A percentile compares a stretch with the other conserved stretches of the same genome.
Conservation (phyloP, 2,113 vertebrate species). For the Perccottus glenii region DNA sequence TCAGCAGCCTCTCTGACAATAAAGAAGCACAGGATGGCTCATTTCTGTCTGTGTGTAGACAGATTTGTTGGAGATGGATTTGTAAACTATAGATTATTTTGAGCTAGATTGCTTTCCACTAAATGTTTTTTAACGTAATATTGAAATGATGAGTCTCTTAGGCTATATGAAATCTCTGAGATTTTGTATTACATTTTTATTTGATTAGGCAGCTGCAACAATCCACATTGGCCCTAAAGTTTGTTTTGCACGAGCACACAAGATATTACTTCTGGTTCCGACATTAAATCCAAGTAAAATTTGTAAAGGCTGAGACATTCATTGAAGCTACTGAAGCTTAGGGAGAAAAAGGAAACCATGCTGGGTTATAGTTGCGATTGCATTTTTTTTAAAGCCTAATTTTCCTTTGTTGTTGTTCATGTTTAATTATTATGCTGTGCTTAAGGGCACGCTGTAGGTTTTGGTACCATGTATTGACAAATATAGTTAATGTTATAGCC, state of each 20-base stretch:
- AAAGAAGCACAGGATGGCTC: constrained; percentile 19
- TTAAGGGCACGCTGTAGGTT: constrained; percentile 33
- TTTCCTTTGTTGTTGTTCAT: constrained; percentile 41
- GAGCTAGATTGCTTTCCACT: constrained; percentile 34
- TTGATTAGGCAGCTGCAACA: constrained; percentile 63
- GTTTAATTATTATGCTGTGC: constrained; percentile 40
- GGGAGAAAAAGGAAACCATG: constrained; percentile 41
- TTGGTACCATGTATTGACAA: constrained; percentile 34
- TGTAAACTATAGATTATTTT: constrained; percentile 37
- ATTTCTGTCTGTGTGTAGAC: constrained; percentile 14
- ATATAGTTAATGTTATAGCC: constrained; percentile 24
- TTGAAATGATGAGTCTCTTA: constrained; percentile 63
- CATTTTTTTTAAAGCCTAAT: constrained; percentile 20
- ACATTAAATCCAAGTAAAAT: constrained; percentile 39
- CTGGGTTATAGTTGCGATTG: constrained; percentile 45
- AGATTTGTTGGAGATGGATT: neutral
- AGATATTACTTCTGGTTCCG: constrained; percentile 50
- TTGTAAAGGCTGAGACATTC: constrained; percentile 31
- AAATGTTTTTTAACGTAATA: constrained; percentile 49
- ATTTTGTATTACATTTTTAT: constrained; percentile 61
- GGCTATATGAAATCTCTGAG: constrained; percentile 39
- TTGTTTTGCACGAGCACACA: constrained; percentile 51
- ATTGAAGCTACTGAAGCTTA: constrained; percentile 40
- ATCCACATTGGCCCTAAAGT: constrained; percentile 53
- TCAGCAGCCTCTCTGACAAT: constrained; percentile 16